Evolutionary conservation across 1,140 invertebrate species (phyloP).

Genomic region (Hirudo medicinalis): DNA sequence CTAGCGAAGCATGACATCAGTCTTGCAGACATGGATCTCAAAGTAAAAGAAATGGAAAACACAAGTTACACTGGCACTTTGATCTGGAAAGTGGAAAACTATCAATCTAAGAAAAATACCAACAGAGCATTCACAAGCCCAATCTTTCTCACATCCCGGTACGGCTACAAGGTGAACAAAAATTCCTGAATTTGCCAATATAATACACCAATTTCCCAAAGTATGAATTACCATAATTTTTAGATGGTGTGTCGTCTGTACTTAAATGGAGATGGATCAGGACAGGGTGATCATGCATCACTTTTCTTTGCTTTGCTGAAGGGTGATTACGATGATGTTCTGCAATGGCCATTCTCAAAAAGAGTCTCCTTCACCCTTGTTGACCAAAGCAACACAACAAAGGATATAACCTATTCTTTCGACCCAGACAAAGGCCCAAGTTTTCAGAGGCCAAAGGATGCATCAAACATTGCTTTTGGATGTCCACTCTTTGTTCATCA

Average conservation of each 20-base stretch:
- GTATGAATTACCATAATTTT: too few relatives aligned
- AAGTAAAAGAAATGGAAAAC: too few relatives aligned
- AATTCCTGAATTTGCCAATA: too few relatives aligned
- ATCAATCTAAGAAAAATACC: too few relatives aligned
- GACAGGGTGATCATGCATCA: conserved; percentile 25
- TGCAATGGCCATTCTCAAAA: conserved; percentile 67
- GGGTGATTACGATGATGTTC: conserved; percentile 61
- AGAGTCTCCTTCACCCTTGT: conserved; percentile 51
- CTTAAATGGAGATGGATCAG: conserved; percentile 49
- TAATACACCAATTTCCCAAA: too few relatives aligned
- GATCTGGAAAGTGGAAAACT: too few relatives aligned
- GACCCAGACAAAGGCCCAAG: conserved; percentile 32
- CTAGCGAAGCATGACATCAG: too few relatives aligned
- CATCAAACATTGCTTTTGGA: conserved; percentile 20
- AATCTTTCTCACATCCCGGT: too few relatives aligned
- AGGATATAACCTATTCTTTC: conserved; percentile 23
- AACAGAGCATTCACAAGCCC: too few relatives aligned
- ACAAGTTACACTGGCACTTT: too few relatives aligned
- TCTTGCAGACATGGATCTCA: too few relatives aligned
- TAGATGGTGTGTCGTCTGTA: conserved; percentile 57
- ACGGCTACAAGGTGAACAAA: too few relatives aligned
- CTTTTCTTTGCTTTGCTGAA: conserved; percentile 57
- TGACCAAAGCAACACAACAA: conserved; percentile 21
- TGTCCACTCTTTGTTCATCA: not conserved
- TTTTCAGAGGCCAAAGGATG: conserved; percentile 21